Evolutionary conservation across 2,797 vertebrate species (phyloP).

Genomic region (Siniperca undulata): DNA sequence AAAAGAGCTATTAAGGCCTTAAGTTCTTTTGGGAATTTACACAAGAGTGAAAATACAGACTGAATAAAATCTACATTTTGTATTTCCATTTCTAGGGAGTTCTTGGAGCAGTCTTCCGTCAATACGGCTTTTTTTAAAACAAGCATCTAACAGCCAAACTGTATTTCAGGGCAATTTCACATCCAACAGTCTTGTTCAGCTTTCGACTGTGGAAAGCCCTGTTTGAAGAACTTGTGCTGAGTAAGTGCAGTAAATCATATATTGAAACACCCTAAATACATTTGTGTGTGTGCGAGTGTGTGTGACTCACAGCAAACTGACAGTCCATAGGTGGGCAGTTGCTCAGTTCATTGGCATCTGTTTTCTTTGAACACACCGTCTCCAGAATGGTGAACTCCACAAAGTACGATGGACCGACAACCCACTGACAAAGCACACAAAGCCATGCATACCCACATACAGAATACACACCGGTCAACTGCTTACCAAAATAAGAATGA

Average conservation of each 20-base stretch:
- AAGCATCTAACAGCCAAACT: neutral
- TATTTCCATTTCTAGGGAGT: neutral
- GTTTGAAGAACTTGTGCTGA: neutral
- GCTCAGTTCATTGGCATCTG: constrained; percentile 41
- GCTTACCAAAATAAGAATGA: neutral
- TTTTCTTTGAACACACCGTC: constrained; percentile 73
- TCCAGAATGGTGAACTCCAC: constrained; percentile 83
- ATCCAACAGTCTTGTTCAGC: neutral
- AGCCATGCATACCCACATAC: neutral
- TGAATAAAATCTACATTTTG: neutral
- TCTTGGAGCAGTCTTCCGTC: neutral
- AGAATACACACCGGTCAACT: neutral
- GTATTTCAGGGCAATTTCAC: neutral
- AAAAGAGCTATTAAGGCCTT: neutral
- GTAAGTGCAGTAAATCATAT: neutral
- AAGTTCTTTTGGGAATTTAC: no score
- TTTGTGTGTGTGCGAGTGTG: neutral
- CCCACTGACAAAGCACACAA: constrained; percentile 70
- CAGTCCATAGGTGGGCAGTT: constrained; percentile 72
- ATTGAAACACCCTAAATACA: neutral
- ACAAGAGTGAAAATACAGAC: neutral
- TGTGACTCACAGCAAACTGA: constrained; percentile 78
- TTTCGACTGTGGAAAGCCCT: neutral
- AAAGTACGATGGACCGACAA: constrained; percentile 72
- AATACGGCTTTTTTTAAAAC: neutral